Base-by-base conservation (phyloP, 2,888 invertebrate species). In the Ochropleura plecta region DNA sequence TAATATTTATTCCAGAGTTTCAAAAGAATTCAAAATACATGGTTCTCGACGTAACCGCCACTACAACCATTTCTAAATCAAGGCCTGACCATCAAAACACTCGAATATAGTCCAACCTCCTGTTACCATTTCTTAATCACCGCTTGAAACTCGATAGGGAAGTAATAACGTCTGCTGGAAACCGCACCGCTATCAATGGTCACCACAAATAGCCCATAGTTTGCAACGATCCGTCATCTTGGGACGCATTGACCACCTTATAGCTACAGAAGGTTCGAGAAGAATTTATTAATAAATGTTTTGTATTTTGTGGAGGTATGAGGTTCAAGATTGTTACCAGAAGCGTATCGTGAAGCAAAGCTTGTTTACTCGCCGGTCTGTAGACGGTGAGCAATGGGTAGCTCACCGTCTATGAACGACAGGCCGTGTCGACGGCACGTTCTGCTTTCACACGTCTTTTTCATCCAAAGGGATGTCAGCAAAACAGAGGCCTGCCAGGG, bases 161-260 rank as follows among this genome's bases (percentile, higher is more conserved):
- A 65, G 68, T 68, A 68, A 72, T 80, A 77, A 65, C 14, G 67
- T 72, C 55, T 66, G 49, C 14, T 57, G 4, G 9, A 20, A 62
- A 72, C 77, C 77, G n/a, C 77, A 76, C 55, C 30, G 48, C 77
- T 68, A 55, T 77, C 68, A 68, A 76, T 51, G 71, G 76, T 48
- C 30, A 80, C 80, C 81, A 53, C 69, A 73, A 82, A 82, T 72
- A 59, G 76, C 73, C 66, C 73, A 79, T 76, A 79, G 76, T 79
- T 82, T 62, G 70, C 51, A 71, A 63, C 76, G 68, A 76, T 79
- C 76, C 48, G 79, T 76, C 75, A 79, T 70, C 64, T n/a, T 3
- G 64, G 57, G 74, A 68, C 66, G 44, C 44, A 10, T 49, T 14
- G 14, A 20, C 9, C 60, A 40, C 5, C 8, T 18, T 5, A 20